Conservation (phyloP, 2,113 vertebrate species). For the Melospiza melodia region DNA sequence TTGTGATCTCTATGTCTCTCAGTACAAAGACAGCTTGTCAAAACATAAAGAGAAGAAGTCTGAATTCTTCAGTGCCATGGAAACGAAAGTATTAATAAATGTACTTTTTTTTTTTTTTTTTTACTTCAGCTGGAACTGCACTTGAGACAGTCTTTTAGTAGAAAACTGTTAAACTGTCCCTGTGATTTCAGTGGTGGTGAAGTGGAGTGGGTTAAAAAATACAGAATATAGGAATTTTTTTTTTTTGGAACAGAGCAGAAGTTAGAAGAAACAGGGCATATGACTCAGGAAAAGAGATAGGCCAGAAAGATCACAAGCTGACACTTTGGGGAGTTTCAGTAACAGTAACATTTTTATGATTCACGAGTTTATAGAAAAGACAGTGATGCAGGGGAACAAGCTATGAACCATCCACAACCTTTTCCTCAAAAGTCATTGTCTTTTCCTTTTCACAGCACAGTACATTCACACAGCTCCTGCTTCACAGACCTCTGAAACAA, state of each 20-base stretch:
- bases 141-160: background rate
- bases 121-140: background rate
- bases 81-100: background rate
- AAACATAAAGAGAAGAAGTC: background rate
- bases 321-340: rapidly evolving
- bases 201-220: background rate
- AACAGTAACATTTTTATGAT: background rate
- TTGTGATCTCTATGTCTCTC: background rate
- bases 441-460: background rate
- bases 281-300: background rate
- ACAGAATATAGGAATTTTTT: background rate
- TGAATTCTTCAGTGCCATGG: slow-evolving; percentile 38
- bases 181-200: background rate
- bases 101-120: background rate
- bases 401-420: background rate
- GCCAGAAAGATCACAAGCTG: background rate
- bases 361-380: background rate
- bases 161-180: background rate
- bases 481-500: background rate
- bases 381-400: background rate
- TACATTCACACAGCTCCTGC: background rate
- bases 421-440: background rate
- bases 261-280: background rate
- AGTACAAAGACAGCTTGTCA: background rate
- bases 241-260: background rate